Evolutionary conservation across 2,888 invertebrate species (phyloP).

Genomic region (Timandra comae): DNA sequence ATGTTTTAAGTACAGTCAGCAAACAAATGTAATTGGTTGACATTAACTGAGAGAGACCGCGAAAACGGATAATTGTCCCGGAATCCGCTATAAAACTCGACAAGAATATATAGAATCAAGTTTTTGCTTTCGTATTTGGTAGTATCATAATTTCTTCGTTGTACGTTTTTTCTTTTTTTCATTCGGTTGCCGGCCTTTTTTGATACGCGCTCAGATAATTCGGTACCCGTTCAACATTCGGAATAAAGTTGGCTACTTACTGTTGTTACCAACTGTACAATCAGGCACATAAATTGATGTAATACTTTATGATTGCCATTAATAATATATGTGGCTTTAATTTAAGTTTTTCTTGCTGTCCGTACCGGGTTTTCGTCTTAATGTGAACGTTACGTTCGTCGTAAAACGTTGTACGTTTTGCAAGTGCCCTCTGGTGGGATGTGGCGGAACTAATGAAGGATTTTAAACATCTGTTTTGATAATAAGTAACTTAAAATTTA

Average conservation of each 20-base stretch:
- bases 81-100: constrained; percentile 36
- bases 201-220: constrained; percentile 58
- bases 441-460: too few species aligned
- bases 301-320: constrained; percentile 1
- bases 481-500: too few species aligned
- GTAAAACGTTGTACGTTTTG: too few species aligned
- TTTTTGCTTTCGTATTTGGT: constrained; percentile 68
- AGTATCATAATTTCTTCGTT: constrained; percentile 70
- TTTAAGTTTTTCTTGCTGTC: too few species aligned
- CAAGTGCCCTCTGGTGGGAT: too few species aligned
- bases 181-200: constrained; percentile 47
- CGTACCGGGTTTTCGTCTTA: too few species aligned
- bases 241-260: constrained; percentile 44
- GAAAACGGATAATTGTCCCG: constrained; percentile 42
- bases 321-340: neutral
- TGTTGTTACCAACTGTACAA: constrained; percentile 32
- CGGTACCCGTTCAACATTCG: constrained; percentile 40
- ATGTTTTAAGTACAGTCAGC: constrained; percentile 28
- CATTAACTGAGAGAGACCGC: constrained; percentile 24
- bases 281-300: constrained; percentile 7
- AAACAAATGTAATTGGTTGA: constrained; percentile 38
- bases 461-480: too few species aligned
- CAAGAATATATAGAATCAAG: constrained; percentile 39
- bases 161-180: constrained; percentile 39
- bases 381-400: too few species aligned